Evolutionary conservation across 2,797 vertebrate species (phyloP).

Genomic region (Rhinogobio ventralis): DNA sequence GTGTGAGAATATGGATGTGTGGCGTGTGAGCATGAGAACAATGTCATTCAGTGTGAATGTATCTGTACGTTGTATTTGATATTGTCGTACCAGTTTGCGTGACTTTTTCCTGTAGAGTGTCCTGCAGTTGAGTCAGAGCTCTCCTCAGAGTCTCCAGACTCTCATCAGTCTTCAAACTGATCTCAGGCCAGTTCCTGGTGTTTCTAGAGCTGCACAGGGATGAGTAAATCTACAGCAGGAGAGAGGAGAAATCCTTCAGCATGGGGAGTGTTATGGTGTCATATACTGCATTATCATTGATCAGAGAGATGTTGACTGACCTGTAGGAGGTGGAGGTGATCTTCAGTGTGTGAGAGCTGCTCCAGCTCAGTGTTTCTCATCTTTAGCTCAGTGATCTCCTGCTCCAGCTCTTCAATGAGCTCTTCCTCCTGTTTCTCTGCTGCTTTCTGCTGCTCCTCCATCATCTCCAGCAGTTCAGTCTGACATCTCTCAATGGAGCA

Average conservation of each 20-base stretch:
- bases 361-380: conserved; percentile 33
- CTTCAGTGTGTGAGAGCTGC: conserved; percentile 33
- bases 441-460: not conserved
- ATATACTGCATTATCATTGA: not conserved
- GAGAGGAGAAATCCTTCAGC: not conserved
- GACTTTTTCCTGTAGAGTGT: not conserved
- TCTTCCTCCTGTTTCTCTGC: not conserved
- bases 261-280: not conserved
- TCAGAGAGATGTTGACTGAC: conserved; percentile 22
- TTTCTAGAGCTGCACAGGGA: not conserved
- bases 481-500: too few species aligned
- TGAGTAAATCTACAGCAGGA: conserved; percentile 42
- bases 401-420: not conserved
- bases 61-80: too few species aligned
- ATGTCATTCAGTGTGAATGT: too few species aligned
- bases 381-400: conserved; percentile 14
- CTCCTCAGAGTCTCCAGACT: conserved; percentile 32
- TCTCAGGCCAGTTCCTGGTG: conserved; percentile 46
- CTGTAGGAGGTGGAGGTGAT: conserved; percentile 43
- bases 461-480: not conserved
- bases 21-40: too few species aligned
- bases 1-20: too few species aligned
- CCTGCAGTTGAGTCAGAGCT: conserved; percentile 20
- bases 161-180: not conserved
- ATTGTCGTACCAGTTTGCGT: not conserved